Evolutionary conservation across 2,888 invertebrate genomes (phyloP).

Genomic region (Copidosoma aretas): DNA sequence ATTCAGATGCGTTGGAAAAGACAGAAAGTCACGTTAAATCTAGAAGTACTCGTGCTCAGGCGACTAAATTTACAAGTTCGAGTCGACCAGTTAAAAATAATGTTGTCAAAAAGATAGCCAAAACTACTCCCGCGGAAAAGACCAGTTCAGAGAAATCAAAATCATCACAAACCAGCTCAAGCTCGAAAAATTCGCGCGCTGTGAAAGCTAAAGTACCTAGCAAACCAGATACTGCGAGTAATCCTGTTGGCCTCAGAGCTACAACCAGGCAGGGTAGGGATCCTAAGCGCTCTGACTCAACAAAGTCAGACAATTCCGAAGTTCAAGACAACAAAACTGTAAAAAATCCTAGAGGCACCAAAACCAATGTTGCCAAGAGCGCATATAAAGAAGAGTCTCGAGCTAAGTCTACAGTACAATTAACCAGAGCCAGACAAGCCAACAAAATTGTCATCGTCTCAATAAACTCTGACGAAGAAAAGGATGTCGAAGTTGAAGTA

Average conservation of each 20-base stretch:
- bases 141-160: not conserved
- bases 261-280: not conserved
- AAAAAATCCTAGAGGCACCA: not conserved
- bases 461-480: not conserved
- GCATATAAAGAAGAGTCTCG: not conserved
- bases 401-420: not conserved
- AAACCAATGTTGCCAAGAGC: not conserved
- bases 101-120: no score
- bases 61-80: no score
- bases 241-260: not conserved
- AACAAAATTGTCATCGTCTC: not conserved
- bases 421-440: not conserved
- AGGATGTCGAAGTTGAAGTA: not conserved
- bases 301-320: not conserved
- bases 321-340: not conserved
- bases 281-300: not conserved
- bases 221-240: not conserved
- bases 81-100: not conserved
- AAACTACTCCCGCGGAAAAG: no score
- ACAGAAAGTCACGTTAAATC: no score
- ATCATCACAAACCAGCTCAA: not conserved
- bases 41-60: no score
- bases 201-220: no score
- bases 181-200: no score
- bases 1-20: not conserved